These are phyloP conservation scores for Lithobates sylvaticus DNA, from an alignment of 2,797 vertebrate genomes.

Conservation along the genomic window DNA sequence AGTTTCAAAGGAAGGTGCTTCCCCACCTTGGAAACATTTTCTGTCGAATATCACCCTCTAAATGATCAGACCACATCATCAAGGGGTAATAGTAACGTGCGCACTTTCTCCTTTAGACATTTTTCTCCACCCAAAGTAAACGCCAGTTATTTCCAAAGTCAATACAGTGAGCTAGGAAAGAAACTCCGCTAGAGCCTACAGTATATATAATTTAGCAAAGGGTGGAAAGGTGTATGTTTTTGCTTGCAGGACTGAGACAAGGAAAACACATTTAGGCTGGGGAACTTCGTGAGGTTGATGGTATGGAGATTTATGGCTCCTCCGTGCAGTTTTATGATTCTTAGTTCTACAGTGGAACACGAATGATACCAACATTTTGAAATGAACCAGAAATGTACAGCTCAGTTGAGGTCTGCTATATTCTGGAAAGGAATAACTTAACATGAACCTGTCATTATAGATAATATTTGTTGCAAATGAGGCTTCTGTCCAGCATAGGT, in stretches of 20 bases:
- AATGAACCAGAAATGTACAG: too few relatives aligned
- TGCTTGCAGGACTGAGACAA: background rate
- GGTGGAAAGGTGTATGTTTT: background rate
- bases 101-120: background rate
- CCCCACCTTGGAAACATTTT: background rate
- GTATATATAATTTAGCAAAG: background rate
- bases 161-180: background rate
- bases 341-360: too few relatives aligned
- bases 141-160: constrained; percentile 3
- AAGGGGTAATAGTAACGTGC: background rate
- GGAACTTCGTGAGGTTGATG: background rate
- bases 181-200: background rate
- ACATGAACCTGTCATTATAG: too few relatives aligned
- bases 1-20: background rate
- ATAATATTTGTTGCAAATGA: too few relatives aligned
- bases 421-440: too few relatives aligned
- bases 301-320: too few relatives aligned
- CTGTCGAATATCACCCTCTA: background rate
- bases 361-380: too few relatives aligned
- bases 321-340: too few relatives aligned
- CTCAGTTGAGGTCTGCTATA: too few relatives aligned
- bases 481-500: too few relatives aligned
- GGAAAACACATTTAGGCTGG: background rate
- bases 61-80: background rate
- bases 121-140: constrained; percentile 30